Evolutionary conservation across 2,113 vertebrate species (phyloP).

Genomic region (Phrynosoma platyrhinos): DNA sequence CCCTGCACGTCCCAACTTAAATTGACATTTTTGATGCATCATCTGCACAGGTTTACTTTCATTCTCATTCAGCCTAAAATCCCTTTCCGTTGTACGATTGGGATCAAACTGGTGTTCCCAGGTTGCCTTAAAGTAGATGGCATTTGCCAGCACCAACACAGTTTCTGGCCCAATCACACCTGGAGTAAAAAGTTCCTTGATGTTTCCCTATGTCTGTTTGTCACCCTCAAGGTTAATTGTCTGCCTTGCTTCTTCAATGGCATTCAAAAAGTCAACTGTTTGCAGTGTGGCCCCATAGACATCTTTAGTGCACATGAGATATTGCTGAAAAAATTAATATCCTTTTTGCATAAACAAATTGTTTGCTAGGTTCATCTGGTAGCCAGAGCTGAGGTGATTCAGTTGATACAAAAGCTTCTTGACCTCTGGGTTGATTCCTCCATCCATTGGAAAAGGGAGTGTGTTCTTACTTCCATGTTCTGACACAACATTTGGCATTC

Average conservation of each 20-base stretch:
- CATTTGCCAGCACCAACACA: constrained; percentile 88
- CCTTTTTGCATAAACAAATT: constrained; percentile 72
- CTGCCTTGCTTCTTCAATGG: constrained; percentile 71
- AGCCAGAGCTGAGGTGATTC: constrained; percentile 61
- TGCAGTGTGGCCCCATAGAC: constrained; percentile 74
- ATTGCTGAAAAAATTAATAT: constrained; percentile 70
- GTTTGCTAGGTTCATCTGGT: constrained; percentile 70
- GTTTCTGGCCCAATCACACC: constrained; percentile 74
- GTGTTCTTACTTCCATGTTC: not conserved
- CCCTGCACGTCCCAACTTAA: constrained; percentile 72
- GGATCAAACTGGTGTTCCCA: constrained; percentile 84
- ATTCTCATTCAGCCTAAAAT: constrained; percentile 85
- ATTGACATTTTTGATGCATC: constrained; percentile 83
- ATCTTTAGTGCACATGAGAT: constrained; percentile 55
- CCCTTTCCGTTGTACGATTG: constrained; percentile 81
- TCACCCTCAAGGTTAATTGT: constrained; percentile 81
- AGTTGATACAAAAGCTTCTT: constrained; percentile 72
- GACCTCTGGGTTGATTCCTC: constrained; percentile 56
- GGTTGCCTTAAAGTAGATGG: constrained; percentile 93
- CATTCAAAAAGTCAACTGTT: constrained; percentile 73
- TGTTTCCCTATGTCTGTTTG: constrained; percentile 84
- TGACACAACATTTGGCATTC: not conserved
- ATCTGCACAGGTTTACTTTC: constrained; percentile 83
- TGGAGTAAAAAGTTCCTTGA: constrained; percentile 88
- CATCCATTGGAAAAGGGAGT: constrained; percentile 25